These are phyloP conservation scores for Proterorhinus semilunaris DNA, from an alignment of 2,113 vertebrate species.

Conservation along the genomic window DNA sequence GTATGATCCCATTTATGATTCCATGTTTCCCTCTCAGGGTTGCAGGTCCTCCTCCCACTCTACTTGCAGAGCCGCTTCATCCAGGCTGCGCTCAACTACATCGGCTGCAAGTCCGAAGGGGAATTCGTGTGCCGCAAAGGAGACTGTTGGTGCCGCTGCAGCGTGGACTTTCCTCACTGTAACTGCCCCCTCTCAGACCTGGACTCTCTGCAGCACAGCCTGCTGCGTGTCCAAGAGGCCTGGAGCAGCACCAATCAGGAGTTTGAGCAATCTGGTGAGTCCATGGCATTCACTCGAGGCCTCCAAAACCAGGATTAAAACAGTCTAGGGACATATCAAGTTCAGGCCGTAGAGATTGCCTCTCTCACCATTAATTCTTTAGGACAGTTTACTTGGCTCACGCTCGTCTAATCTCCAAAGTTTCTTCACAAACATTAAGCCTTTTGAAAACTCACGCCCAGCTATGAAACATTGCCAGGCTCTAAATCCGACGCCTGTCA, in stretches of 20 bases:
- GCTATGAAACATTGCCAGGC: slow-evolving; percentile 22
- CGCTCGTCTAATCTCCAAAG: neutral
- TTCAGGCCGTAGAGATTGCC: neutral
- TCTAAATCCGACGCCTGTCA: slow-evolving; percentile 30
- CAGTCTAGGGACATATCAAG: neutral
- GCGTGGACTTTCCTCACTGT: slow-evolving; percentile 82
- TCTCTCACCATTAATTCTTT: neutral
- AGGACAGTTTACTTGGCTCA: neutral
- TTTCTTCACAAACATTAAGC: slow-evolving; percentile 12
- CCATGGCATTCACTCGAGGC: neutral
- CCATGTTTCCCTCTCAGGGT: slow-evolving; percentile 72
- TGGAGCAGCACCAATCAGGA: slow-evolving; percentile 83
- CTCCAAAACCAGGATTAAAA: neutral
- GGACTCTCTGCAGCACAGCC: slow-evolving; percentile 84
- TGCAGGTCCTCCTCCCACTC: slow-evolving; percentile 89
- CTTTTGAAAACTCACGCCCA: slow-evolving; percentile 24
- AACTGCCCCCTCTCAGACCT: slow-evolving; percentile 91
- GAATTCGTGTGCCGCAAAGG: slow-evolving; percentile 84
- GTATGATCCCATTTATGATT: neutral
- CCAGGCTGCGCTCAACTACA: slow-evolving; percentile 90
- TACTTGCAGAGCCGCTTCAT: slow-evolving; percentile 88
- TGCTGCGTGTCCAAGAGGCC: slow-evolving; percentile 81
- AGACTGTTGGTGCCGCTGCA: slow-evolving; percentile 94
- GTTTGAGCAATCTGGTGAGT: slow-evolving; percentile 91
- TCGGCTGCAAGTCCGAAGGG: slow-evolving; percentile 90